These are phyloP conservation scores for Morone saxatilis DNA, from an alignment of 2,113 vertebrate genomes.

Conservation along the genomic window DNA sequence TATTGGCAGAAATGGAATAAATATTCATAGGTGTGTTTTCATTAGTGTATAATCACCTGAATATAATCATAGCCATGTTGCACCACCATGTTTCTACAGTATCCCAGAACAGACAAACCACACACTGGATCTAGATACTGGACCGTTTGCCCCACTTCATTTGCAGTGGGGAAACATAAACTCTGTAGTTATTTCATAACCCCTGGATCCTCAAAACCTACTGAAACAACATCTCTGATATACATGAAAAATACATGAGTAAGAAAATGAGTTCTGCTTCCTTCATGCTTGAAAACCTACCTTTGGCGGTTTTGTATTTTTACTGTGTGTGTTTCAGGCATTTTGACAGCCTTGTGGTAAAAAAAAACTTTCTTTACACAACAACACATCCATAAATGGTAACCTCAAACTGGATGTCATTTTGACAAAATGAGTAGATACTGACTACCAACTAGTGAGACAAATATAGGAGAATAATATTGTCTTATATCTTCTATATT, in stretches of 20 bases:
- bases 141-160: no score
- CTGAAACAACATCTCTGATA: not conserved
- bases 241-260: conserved; percentile 10
- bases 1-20: no score
- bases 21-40: no score
- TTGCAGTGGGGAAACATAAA: no score
- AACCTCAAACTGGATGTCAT: not conserved
- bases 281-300: conserved; percentile 14
- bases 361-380: not conserved
- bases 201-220: not conserved
- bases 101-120: no score
- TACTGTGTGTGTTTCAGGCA: not conserved
- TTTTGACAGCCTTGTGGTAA: not conserved
- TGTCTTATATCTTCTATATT: no score
- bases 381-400: not conserved
- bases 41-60: no score
- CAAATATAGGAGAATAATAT: no score
- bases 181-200: not conserved
- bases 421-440: not conserved
- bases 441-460: no score
- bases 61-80: no score
- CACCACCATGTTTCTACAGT: no score
- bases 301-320: not conserved
- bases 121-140: no score
- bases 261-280: not conserved